A percentile compares a stretch with the other conserved stretches of the same genome.
Evolutionary conservation across 2,888 invertebrate genomes (phyloP).

Genomic region (Phania funesta): DNA sequence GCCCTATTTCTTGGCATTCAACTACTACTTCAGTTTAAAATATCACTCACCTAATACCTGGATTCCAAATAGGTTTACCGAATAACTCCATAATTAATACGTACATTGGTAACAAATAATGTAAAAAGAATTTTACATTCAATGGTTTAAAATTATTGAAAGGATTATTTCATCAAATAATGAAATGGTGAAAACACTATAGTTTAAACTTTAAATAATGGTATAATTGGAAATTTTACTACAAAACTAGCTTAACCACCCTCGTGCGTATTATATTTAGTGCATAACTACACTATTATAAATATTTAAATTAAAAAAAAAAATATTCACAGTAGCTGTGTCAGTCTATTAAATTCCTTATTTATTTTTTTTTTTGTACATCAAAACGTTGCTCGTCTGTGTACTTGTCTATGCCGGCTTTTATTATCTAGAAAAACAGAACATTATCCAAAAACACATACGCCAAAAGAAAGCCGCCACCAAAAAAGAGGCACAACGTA

Average conservation of each 20-base stretch:
- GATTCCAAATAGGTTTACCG: too few relatives aligned
- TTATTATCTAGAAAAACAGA: conserved; percentile 12
- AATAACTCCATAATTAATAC: too few relatives aligned
- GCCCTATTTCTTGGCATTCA: too few relatives aligned
- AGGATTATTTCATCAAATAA: too few relatives aligned
- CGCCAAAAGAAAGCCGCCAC: not conserved
- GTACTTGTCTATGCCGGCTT: conserved; percentile 36
- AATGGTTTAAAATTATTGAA: too few relatives aligned
- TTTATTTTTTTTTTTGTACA: not conserved
- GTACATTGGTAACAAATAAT: too few relatives aligned
- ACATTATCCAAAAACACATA: conserved; percentile 23
- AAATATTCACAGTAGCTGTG: conserved; percentile 4
- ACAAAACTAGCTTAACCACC: not conserved
- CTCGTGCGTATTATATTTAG: not conserved
- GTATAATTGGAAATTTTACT: not conserved
- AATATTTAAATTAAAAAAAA: conserved; percentile 15
- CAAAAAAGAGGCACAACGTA: conserved; percentile 14
- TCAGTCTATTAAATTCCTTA: not conserved
- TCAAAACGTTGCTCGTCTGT: conserved; percentile 23
- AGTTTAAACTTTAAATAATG: too few relatives aligned
- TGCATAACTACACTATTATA: not conserved
- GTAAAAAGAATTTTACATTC: too few relatives aligned
- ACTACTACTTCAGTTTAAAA: too few relatives aligned
- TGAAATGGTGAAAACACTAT: too few relatives aligned
- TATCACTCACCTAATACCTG: too few relatives aligned